Evolutionary conservation across 2,888 invertebrate genomes (phyloP), one percentile per base, ranked within the genome.

Genomic region (Bombylius major): DNA sequence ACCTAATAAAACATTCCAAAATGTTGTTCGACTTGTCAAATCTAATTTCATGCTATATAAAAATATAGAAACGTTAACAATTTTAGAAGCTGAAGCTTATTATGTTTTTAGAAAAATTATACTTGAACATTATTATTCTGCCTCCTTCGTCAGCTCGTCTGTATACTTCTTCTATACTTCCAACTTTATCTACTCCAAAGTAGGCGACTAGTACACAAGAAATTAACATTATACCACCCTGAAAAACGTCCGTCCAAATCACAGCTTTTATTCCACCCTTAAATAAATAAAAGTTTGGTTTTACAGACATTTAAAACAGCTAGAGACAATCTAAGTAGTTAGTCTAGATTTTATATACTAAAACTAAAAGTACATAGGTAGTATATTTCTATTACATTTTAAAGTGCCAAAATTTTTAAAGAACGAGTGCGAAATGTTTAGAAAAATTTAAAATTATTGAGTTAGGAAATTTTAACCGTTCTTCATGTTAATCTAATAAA

Each of bases 1-100:
- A 12, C 79, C 78, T 51, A 82, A 69, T 13, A 80, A 65, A 36
- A 81, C 76, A 47, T 81, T 78, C 81, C 84, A 86, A 13, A 85
- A 73, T 0, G 84, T 81, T 57, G 82, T 80, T 36, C 86, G 76
- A 47, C 79, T 77, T 52, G 78, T 79, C 23, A 80, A 76, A 64
- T 83, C 82, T 0, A 80, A 69, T 62, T 77, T 77, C 62, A 78
- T 78, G 65, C 85, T 84, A 42, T 48, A 42, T 50, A 23, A 23
- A 23, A 23, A 23, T 23, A 23, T 23, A 23, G 23, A 23, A 23
- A 1, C 14, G 51, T n/a, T 54, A 50, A 23, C 23, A 23, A 23
- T 23, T 23, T 23, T 23, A 23, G 23, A 23, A 23, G 23, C 23
- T 23, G 3, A 23, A 23, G 23, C 23, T 23, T 23, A 23, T 23